Base-by-base conservation (phyloP, 2,888 invertebrate genomes). In the Stenurella melanura region DNA sequence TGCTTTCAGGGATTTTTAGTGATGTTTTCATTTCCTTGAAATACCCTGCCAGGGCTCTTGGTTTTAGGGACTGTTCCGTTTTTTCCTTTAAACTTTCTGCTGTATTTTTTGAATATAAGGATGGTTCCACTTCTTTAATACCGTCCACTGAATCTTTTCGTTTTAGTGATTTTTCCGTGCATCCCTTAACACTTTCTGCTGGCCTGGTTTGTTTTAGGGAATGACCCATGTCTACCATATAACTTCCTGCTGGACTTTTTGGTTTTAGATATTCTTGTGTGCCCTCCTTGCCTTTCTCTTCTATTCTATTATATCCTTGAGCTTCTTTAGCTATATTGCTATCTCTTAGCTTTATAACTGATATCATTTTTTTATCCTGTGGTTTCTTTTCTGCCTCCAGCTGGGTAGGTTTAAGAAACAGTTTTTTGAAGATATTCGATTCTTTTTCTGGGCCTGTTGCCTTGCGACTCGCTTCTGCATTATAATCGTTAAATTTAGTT, bases 401-500 rank as follows among this genome's bases (percentile, higher is more conserved):
- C n/a, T n/a, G 50, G 50, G 6, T 5, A 50, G n/a, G 6, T 4
- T n/a, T 50, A n/a, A 5, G 0, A 12, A 42, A 15, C 12, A 15
- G 11, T 12, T 9, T 42, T 42, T 42, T 42, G 12, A 42, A 50
- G 0, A 6, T 1, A 0, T 42, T 19, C 5, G 38, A 2, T 10
- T 64, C 17, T 42, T 1, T 64, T 34, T 42, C 42, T 17, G 42
- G 4, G 0, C 4, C 12, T 42, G 7, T n/a, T 38, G 42, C 12
- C 18, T 42, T 42, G 4, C 42, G 34, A 11, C 60, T 50, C 0
- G 15, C 21, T 61, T 72, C 63, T 2, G 17, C 42, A 12, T 54
- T 34, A 11, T 54, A 54, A n/a, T 63, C 63, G 60, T 21, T 42
- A 26, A 42, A 30, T n/a, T 61, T 67, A 9, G 50, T 30, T 18